Evolutionary conservation across 2,797 vertebrate species (phyloP).

Genomic region (Pangasius djambal): DNA sequence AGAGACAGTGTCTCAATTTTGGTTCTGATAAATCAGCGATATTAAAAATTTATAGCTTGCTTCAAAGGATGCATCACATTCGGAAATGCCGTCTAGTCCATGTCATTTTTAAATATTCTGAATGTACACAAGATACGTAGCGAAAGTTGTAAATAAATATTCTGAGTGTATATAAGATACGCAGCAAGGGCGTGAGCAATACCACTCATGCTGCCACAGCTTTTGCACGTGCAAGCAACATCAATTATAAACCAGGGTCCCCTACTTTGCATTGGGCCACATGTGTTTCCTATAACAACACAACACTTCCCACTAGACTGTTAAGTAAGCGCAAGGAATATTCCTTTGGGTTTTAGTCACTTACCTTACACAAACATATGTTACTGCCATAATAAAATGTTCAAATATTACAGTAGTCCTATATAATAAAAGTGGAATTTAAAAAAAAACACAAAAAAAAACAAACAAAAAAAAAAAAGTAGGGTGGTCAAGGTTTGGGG

Average conservation of each 20-base stretch:
- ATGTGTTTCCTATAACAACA: not conserved
- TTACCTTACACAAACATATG: not conserved
- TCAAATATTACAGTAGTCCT: not conserved
- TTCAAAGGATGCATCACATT: too few species aligned
- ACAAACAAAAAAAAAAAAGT: not conserved
- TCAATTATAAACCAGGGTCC: not conserved
- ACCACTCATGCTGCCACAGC: not conserved
- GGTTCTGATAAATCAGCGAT: not conserved
- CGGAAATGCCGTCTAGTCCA: not conserved
- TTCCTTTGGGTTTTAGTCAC: not conserved
- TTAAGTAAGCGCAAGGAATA: not conserved
- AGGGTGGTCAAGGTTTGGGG: not conserved
- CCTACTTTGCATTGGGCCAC: not conserved
- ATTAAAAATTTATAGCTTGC: not conserved
- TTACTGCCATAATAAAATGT: not conserved
- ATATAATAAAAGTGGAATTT: not conserved
- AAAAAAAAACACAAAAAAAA: too few species aligned
- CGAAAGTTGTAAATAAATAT: too few species aligned
- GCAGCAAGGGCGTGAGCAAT: not conserved
- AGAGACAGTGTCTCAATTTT: not conserved
- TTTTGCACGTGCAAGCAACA: not conserved
- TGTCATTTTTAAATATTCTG: not conserved
- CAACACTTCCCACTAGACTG: not conserved
- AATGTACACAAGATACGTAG: not conserved
- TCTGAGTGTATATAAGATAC: not conserved